Base-by-base conservation (phyloP, 1,140 invertebrate species). In the Hestina assimilis region DNA sequence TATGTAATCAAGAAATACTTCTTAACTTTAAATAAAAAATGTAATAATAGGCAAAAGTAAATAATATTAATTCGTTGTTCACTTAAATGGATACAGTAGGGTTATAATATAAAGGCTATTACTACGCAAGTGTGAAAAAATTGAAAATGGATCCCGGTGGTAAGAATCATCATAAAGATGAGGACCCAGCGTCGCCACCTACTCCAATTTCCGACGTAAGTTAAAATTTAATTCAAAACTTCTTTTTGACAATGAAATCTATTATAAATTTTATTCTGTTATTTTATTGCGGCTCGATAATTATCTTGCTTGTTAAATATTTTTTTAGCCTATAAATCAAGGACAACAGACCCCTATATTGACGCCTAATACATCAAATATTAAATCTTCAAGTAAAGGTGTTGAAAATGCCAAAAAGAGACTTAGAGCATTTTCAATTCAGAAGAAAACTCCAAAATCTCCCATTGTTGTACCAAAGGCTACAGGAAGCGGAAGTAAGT, bases 381-480 rank as follows among this genome's bases (percentile, higher is more conserved):
- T 42, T 56, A 41, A 53, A 11, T 42, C 66, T 14, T 66, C 76
- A 8, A 20, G 51, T 5, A 80, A 85, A 64, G 82, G 84, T 28
- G 75, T 83, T 0, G 79, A 88, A 53, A 75, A 81, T 72, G 86
- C 83, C 0, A 88, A 88, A 63, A 86, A 83, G 40, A 72, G 83
- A 26, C 69, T 89, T 4, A 62, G 83, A 56, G 88, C 88, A 9
- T 89, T 89, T 57, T 87, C 79, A 1, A 88, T 89, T 38, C 88
- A 88, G 54, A 89, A 89, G 58, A 89, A 86, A 58, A 63, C 69
- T 8, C 67, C 79, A 2, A 48, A 83, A 0, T 47, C 72, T 20
- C 66, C 81, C 4, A 55, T 75, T 9, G 19, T 66, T 8, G 54
- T 83, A 3, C 64, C 73, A 8, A 84, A 81, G 46, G 52, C 72